A percentile compares a stretch with the other conserved stretches of the same genome.
These are phyloP conservation scores for Melanogrammus aeglefinus DNA, from an alignment of 2,797 vertebrate species.

Conservation along the genomic window DNA sequence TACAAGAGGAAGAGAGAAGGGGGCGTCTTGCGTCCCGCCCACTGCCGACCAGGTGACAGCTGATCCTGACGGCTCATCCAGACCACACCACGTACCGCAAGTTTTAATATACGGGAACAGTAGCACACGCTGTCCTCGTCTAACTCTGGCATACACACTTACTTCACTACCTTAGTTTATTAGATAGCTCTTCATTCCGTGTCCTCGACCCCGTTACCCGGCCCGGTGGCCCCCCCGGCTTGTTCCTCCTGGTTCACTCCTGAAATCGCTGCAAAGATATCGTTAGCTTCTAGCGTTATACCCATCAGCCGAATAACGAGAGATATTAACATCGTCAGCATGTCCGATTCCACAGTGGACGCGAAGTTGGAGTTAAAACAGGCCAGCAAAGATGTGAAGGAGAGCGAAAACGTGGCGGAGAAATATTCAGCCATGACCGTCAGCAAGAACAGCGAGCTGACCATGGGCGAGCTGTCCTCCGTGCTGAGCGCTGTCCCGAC, in stretches of 20 bases:
- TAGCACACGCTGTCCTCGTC: not conserved
- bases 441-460: constrained; percentile 70
- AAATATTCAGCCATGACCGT: constrained; percentile 75
- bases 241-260: not conserved
- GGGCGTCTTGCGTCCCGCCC: constrained; percentile 43
- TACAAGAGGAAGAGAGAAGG: not conserved
- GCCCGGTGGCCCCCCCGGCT: not conserved
- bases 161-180: not conserved
- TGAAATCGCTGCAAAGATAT: not conserved
- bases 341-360: constrained; percentile 65
- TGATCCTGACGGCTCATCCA: constrained; percentile 29
- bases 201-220: not conserved
- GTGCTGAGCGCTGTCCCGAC: constrained; percentile 68
- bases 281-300: not conserved
- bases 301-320: not conserved
- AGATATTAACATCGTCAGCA: constrained; percentile 18
- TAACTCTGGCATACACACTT: not conserved
- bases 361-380: constrained; percentile 70
- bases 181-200: not conserved
- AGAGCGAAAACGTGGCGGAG: constrained; percentile 76
- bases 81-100: not conserved
- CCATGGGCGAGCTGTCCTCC: constrained; percentile 67
- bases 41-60: constrained; percentile 61
- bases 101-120: constrained; percentile 1
- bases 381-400: constrained; percentile 75